phyloP scores from a whole-genome alignment of 1,140 invertebrate genomes.

The Drosophila mauritiana region DNA sequence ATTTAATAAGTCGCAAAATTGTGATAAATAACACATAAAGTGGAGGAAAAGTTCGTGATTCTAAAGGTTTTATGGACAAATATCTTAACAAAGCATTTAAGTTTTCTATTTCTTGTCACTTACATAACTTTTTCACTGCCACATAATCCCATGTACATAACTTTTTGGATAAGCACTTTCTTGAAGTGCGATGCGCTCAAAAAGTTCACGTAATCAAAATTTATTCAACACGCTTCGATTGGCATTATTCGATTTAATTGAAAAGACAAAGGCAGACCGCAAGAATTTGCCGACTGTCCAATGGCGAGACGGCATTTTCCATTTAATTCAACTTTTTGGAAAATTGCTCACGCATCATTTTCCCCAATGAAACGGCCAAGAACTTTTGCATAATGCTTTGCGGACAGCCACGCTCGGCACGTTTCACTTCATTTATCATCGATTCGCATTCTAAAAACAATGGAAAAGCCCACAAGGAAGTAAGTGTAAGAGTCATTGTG shows the following conservation, averaged over 20 bases:
- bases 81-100: background rate
- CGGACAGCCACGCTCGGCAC: constrained; percentile 23
- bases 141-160: background rate
- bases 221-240: constrained; percentile 33
- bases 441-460: constrained; percentile 27
- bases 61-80: too few species aligned
- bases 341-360: constrained; percentile 74
- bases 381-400: constrained; percentile 52
- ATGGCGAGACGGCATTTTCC: constrained; percentile 46
- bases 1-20: background rate
- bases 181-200: background rate
- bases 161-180: background rate
- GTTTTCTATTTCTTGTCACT: background rate
- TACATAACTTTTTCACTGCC: background rate
- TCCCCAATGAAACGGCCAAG: constrained; percentile 47
- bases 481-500: constrained; percentile 21
- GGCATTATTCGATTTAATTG: constrained; percentile 59
- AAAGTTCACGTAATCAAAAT: constrained; percentile 33
- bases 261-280: constrained; percentile 44
- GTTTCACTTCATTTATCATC: constrained; percentile 65
- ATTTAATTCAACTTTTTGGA: constrained; percentile 65
- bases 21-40: background rate
- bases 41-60: background rate
- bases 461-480: constrained; percentile 3
- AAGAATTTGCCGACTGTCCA: constrained; percentile 19